These are phyloP conservation scores for Ptilodon capucinus DNA, from an alignment of 2,888 invertebrate genomes.

Conservation along the genomic window DNA sequence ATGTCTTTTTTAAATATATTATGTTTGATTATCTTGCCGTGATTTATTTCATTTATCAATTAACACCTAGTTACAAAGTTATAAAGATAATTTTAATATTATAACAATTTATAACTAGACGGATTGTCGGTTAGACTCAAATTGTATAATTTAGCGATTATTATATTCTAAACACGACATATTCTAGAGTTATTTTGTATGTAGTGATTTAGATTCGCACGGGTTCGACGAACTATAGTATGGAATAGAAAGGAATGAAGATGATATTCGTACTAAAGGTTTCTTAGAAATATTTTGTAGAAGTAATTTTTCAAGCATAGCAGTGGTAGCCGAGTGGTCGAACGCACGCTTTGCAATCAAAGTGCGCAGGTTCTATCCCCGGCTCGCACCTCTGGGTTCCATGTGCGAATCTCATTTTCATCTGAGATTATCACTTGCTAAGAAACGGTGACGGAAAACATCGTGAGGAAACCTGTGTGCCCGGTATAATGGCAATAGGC, in stretches of 20 bases:
- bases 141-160: slow-evolving; percentile 2
- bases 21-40: too few species aligned
- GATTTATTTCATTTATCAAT: not conserved
- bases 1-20: too few species aligned
- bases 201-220: slow-evolving; percentile 18
- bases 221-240: slow-evolving; percentile 13
- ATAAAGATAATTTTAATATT: not conserved
- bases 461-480: too few species aligned
- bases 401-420: too few species aligned
- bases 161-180: slow-evolving; percentile 28
- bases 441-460: too few species aligned
- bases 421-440: too few species aligned
- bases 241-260: slow-evolving; percentile 12
- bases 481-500: too few species aligned
- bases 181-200: slow-evolving; percentile 17
- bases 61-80: not conserved
- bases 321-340: too few species aligned
- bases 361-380: too few species aligned
- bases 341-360: too few species aligned
- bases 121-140: not conserved
- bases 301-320: too few species aligned
- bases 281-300: not conserved
- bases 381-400: too few species aligned
- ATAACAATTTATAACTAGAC: not conserved
- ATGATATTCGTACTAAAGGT: not conserved